Evolutionary conservation across 2,797 vertebrate genomes (phyloP).

Genomic region (Pseudochaenichthys georgianus): DNA sequence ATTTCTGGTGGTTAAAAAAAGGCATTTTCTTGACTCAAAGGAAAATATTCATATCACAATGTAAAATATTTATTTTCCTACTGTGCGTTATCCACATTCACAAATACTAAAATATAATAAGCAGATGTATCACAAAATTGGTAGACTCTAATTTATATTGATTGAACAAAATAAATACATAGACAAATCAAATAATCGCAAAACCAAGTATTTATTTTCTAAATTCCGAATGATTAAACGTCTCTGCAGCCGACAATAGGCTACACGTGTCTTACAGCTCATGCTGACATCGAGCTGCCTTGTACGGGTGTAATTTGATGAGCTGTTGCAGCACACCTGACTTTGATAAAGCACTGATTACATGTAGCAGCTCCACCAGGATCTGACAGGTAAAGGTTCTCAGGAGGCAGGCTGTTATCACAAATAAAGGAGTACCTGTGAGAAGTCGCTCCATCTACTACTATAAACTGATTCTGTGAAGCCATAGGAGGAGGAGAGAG

Average conservation of each 20-base stretch:
- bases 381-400: slow-evolving; percentile 30
- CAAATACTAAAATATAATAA: too few species aligned
- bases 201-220: not conserved
- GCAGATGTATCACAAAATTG: too few species aligned
- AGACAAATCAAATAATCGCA: too few species aligned
- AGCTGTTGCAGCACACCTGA: slow-evolving; percentile 11
- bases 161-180: too few species aligned
- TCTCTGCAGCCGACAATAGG: not conserved
- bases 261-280: not conserved
- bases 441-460: slow-evolving; percentile 7
- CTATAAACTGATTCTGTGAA: not conserved
- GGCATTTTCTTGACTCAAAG: too few species aligned
- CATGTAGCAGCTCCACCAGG: slow-evolving; percentile 1
- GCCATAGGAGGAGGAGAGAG: slow-evolving; percentile 20
- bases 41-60: too few species aligned
- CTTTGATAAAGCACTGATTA: slow-evolving; percentile 31
- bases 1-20: too few species aligned
- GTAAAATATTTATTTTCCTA: too few species aligned
- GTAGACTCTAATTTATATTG: too few species aligned
- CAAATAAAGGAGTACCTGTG: slow-evolving; percentile 23
- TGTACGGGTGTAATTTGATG: not conserved
- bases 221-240: not conserved
- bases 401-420: slow-evolving; percentile 13
- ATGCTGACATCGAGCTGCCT: not conserved
- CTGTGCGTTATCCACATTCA: too few species aligned